These are phyloP conservation scores for Nesogale talazaci DNA, from an alignment of 2,113 vertebrate genomes.

Conservation along the genomic window DNA sequence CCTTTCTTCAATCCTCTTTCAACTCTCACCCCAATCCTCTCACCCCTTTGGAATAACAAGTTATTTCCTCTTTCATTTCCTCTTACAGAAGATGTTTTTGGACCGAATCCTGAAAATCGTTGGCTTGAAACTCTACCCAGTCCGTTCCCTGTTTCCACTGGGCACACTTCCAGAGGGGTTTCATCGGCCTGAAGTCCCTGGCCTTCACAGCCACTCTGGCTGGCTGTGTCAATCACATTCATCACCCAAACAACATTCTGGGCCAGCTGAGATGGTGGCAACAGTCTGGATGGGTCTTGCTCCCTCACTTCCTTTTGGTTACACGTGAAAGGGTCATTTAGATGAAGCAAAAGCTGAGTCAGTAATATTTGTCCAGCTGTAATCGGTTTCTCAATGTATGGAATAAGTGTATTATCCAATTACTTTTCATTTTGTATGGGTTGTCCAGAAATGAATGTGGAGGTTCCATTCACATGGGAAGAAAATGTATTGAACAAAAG, in stretches of 20 bases:
- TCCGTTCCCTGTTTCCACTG: conserved; percentile 84
- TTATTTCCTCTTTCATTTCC: conserved; percentile 90
- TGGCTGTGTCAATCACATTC: conserved; percentile 63
- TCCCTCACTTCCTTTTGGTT: conserved; percentile 48
- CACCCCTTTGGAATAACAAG: conserved; percentile 85
- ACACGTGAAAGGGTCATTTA: conserved; percentile 67
- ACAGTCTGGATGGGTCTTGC: background rate
- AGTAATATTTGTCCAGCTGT: conserved; percentile 60
- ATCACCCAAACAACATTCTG: background rate
- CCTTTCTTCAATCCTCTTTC: conserved; percentile 80
- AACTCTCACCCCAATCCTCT: conserved; percentile 81
- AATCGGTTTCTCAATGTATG: conserved; percentile 74
- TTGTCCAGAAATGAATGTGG: conserved; percentile 70
- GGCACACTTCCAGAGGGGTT: conserved; percentile 86
- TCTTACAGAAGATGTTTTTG: conserved; percentile 90
- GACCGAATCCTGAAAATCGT: conserved; percentile 87
- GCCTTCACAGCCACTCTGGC: conserved; percentile 34
- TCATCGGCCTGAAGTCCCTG: conserved; percentile 70
- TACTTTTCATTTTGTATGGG: conserved; percentile 73
- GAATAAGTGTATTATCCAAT: conserved; percentile 78
- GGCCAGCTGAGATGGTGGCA: background rate
- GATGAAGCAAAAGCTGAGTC: conserved; percentile 77
- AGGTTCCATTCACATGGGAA: conserved; percentile 13
- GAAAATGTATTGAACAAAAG: conserved; percentile 45
- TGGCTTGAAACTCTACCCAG: conserved; percentile 85